These are phyloP conservation scores for Ceyx margarethae DNA, from an alignment of 2,113 vertebrate species.

Conservation along the genomic window DNA sequence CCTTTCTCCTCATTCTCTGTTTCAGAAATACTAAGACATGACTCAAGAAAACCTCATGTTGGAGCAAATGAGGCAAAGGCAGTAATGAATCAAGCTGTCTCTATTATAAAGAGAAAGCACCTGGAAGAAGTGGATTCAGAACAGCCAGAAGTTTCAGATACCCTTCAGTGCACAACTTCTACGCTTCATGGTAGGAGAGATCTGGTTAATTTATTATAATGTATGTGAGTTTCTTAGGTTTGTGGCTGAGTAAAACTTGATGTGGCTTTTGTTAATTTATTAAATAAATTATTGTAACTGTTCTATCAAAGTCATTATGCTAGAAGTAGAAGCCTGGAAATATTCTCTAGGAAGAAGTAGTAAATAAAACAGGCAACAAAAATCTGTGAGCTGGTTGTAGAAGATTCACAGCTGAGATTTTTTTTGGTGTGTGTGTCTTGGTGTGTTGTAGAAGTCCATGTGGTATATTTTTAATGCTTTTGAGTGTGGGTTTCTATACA, in stretches of 20 bases:
- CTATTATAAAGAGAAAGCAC: background rate
- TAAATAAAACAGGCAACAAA: background rate
- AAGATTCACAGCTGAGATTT: background rate
- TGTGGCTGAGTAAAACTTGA: background rate
- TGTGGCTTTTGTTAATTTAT: background rate
- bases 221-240: background rate
- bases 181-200: rapidly evolving
- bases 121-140: background rate
- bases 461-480: background rate
- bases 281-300: background rate
- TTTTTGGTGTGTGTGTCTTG: background rate
- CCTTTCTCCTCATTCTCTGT: background rate
- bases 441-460: background rate
- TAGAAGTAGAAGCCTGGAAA: background rate
- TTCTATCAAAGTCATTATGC: rapidly evolving
- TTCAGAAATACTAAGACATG: background rate
- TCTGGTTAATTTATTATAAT: background rate
- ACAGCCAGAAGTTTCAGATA: background rate
- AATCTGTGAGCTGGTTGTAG: background rate
- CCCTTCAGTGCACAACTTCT: rapidly evolving
- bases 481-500: background rate
- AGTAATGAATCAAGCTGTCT: background rate
- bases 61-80: background rate
- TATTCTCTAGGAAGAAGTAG: background rate
- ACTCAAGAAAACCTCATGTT: background rate